Conservation (phyloP, 2,888 invertebrate species). For the Ichneumoninae sp. region DNA sequence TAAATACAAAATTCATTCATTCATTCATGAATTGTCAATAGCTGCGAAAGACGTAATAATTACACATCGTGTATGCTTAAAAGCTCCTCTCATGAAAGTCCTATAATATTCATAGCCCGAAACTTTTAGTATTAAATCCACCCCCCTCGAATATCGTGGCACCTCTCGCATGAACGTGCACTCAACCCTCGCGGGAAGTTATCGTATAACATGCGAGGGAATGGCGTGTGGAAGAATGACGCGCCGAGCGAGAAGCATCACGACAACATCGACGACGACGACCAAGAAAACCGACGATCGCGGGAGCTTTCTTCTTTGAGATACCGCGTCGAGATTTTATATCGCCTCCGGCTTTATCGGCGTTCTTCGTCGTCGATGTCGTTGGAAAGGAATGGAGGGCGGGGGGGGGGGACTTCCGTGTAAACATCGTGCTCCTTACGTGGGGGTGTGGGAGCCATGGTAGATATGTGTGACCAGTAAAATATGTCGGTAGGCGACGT, state of each 20-base stretch:
- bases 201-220: slow-evolving; percentile 46
- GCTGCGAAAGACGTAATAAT: neutral
- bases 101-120: neutral
- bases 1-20: neutral
- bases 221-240: slow-evolving; percentile 58
- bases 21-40: neutral
- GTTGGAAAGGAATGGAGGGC: neutral
- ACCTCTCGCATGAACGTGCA: slow-evolving; percentile 1
- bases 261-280: slow-evolving; percentile 14
- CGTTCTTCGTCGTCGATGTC: slow-evolving; percentile 39
- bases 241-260: slow-evolving; percentile 27
- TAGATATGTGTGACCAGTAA: slow-evolving; percentile 60
- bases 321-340: slow-evolving; percentile 58
- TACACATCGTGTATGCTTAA: neutral
- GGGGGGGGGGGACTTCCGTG: slow-evolving; percentile 38
- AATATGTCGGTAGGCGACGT: slow-evolving; percentile 70
- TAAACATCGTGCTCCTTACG: slow-evolving; percentile 54
- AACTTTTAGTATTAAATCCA: slow-evolving; percentile 8
- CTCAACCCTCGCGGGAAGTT: slow-evolving; percentile 42
- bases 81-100: neutral
- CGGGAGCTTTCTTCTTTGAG: slow-evolving; percentile 32
- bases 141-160: neutral
- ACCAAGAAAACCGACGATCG: slow-evolving; percentile 24
- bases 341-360: slow-evolving; percentile 51
- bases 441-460: slow-evolving; percentile 25